These are phyloP conservation scores for Malachius bipustulatus DNA, from an alignment of 2,888 invertebrate species.

Conservation along the genomic window DNA sequence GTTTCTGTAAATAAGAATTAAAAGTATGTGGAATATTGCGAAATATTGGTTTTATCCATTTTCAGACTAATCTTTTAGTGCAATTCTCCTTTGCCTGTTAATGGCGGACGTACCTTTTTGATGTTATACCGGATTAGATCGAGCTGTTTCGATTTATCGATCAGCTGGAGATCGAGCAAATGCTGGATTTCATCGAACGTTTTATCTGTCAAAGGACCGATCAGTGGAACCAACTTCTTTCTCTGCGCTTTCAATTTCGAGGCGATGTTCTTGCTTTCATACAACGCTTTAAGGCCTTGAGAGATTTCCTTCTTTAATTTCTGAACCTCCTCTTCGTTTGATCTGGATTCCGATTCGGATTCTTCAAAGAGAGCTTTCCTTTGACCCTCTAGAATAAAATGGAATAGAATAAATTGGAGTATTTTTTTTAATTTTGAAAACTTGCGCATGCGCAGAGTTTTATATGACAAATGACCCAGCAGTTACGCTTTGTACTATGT, in stretches of 20 bases:
- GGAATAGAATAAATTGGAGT: not conserved
- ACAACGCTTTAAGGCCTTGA: constrained; percentile 47
- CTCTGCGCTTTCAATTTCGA: constrained; percentile 29
- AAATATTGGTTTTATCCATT: too few relatives aligned
- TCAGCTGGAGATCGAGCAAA: constrained; percentile 55
- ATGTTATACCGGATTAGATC: constrained; percentile 61
- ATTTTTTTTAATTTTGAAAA: not conserved
- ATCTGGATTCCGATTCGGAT: constrained; percentile 61
- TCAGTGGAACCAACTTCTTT: constrained; percentile 26
- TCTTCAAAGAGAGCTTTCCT: constrained; percentile 73
- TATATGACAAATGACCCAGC: not conserved
- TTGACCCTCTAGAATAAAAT: constrained; percentile 59
- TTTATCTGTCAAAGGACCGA: constrained; percentile 40
- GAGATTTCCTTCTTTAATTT: constrained; percentile 64
- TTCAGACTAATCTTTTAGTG: too few relatives aligned
- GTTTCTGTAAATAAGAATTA: constrained; percentile 35
- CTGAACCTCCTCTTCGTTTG: constrained; percentile 57
- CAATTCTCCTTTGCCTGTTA: too few relatives aligned
- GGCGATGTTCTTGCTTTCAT: constrained; percentile 43
- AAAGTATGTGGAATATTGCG: not conserved
- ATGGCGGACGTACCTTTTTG: constrained; percentile 45
- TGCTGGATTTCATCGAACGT: constrained; percentile 40
- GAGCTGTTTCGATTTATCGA: constrained; percentile 58
- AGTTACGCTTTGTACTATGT: too few relatives aligned
- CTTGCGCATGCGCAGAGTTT: not conserved